Evolutionary conservation across 1,140 invertebrate genomes (phyloP), one percentile per base, ranked within the genome.

Genomic region (Musca vetustissima): DNA sequence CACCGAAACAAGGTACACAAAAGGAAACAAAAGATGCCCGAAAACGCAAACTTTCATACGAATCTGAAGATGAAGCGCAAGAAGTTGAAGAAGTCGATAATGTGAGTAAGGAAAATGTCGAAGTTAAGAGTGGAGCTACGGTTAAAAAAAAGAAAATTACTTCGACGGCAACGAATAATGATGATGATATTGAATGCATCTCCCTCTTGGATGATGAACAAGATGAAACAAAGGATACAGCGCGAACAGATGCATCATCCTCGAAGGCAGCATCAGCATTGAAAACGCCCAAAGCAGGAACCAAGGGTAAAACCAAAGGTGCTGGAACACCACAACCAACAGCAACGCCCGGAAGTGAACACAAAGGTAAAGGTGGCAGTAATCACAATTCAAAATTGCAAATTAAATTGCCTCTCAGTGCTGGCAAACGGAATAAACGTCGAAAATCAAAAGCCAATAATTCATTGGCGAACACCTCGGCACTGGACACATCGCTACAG

Each of bases 11-110:
- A 17, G 11, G n/a, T n/a, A n/a, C 13, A 28, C 17, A 59, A 17
- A 11, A 43, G 19, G 2, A 14, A 8, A 49, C n/a, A 28, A 47
- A n/a, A 15, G 66, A 69, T 52, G 50, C 22, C 1, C 74, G 79
- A 49, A 79, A 79, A 69, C 75, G 79, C 4, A 81, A 76, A 14
- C 70, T 79, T 9, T 81, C 77, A 3, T 80, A 72, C 47, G 68
- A 49, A 47, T 19, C 50, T 1, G 73, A 72, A 17, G 69, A 75
- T 11, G 69, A 47, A 1, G 25, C 53, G 19, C 57, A 73, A 13
- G 68, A 71, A 43, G 50, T 53, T 32, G 15, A 52, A 15, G 67
- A 49, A 32, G 59, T 52, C 2, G 67, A 64, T 22, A 64, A 69
- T 66, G 52, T 59, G 24, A 50, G 48, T 17, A 53, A 52, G 36